Conservation (phyloP, 2,888 invertebrate genomes). For the Ectobius pallidus region DNA sequence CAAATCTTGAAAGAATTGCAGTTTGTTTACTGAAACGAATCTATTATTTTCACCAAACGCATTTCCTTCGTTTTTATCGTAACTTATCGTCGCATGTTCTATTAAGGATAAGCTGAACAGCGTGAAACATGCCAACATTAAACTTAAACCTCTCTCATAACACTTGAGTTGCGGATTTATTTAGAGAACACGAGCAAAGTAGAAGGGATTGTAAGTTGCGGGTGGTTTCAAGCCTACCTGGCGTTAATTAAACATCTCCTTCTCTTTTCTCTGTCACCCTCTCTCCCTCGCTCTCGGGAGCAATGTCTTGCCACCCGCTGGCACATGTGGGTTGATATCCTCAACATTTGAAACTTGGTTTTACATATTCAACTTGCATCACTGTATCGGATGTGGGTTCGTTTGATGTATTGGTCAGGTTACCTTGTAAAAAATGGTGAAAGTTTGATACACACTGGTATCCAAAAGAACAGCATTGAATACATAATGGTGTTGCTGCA, state of each 20-base stretch:
- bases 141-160: no score
- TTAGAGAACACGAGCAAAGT: no score
- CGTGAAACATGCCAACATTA: no score
- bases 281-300: neutral
- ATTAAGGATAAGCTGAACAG: no score
- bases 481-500: neutral
- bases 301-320: constrained; percentile 1
- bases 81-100: no score
- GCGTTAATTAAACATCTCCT: neutral
- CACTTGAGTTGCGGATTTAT: no score
- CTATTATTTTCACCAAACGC: no score
- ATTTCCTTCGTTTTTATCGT: no score
- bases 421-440: neutral
- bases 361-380: constrained; percentile 17
- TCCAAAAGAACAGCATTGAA: neutral
- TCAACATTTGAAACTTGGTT: neutral
- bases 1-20: no score
- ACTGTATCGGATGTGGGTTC: constrained; percentile 1
- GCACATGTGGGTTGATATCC: neutral
- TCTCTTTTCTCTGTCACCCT: neutral
- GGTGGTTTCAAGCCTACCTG: neutral
- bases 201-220: no score
- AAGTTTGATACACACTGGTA: neutral
- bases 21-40: no score
- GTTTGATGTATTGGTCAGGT: constrained; percentile 10